phyloP scores from a whole-genome alignment of 2,797 vertebrate genomes.

The Sebastes alutus region DNA sequence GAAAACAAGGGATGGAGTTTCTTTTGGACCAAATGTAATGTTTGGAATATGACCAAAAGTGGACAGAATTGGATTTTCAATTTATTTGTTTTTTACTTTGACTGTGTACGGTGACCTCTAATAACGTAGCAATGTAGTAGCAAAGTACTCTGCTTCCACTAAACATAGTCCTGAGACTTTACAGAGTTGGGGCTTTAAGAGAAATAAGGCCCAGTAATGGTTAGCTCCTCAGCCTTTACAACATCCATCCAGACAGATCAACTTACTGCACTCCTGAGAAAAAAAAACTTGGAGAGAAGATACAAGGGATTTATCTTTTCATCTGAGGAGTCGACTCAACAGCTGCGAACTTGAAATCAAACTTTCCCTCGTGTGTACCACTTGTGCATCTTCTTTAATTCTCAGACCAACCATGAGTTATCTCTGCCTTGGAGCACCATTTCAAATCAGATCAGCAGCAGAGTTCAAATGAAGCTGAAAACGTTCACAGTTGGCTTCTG shows the following conservation, averaged over 20 bases:
- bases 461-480: constrained; percentile 38
- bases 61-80: not conserved
- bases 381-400: not conserved
- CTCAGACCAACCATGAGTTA: not conserved
- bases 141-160: not conserved
- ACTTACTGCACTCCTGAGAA: not conserved
- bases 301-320: not conserved
- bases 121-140: not conserved
- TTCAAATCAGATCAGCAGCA: constrained; percentile 31
- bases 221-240: not conserved
- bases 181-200: not conserved
- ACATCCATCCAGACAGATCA: not conserved
- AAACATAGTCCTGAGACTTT: not conserved
- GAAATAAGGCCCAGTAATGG: not conserved
- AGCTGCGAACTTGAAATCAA: not conserved
- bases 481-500: constrained; percentile 15
- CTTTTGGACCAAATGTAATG: not conserved
- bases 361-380: not conserved
- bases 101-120: not conserved
- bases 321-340: not conserved
- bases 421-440: constrained; percentile 20
- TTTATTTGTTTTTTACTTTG: not conserved
- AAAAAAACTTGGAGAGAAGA: not conserved
- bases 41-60: not conserved
- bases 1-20: not conserved